These are phyloP conservation scores for Arenaria interpres DNA, from an alignment of 2,113 vertebrate genomes.

Conservation along the genomic window DNA sequence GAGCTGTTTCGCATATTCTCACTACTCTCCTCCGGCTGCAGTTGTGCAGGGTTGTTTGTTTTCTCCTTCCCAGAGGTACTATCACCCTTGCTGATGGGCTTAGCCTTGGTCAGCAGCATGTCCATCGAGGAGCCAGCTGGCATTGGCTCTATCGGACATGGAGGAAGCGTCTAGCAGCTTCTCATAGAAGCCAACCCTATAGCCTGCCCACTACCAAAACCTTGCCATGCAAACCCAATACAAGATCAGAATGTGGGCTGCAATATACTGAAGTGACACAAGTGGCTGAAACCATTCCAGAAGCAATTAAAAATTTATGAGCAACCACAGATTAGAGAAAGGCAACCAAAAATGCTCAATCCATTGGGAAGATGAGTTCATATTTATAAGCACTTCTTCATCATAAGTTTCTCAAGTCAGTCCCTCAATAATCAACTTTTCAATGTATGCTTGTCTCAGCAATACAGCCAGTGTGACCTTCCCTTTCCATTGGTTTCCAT, in stretches of 20 bases:
- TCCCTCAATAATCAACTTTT: background rate
- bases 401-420: background rate
- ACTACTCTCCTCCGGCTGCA: background rate
- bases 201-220: background rate
- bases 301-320: background rate
- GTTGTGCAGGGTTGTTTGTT: background rate
- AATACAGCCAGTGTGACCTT: background rate
- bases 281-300: background rate
- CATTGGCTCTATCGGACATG: background rate
- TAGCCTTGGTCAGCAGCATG: background rate
- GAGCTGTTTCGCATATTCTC: background rate
- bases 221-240: background rate
- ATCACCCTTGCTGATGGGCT: background rate
- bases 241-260: background rate
- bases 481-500: background rate
- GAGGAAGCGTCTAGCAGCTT: background rate
- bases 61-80: background rate
- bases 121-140: background rate
- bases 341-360: background rate
- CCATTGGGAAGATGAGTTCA: background rate
- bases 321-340: background rate
- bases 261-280: background rate
- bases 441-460: background rate
- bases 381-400: background rate
- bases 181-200: background rate